These are phyloP conservation scores for Helostoma temminkii DNA, from an alignment of 2,797 vertebrate species.

Conservation along the genomic window DNA sequence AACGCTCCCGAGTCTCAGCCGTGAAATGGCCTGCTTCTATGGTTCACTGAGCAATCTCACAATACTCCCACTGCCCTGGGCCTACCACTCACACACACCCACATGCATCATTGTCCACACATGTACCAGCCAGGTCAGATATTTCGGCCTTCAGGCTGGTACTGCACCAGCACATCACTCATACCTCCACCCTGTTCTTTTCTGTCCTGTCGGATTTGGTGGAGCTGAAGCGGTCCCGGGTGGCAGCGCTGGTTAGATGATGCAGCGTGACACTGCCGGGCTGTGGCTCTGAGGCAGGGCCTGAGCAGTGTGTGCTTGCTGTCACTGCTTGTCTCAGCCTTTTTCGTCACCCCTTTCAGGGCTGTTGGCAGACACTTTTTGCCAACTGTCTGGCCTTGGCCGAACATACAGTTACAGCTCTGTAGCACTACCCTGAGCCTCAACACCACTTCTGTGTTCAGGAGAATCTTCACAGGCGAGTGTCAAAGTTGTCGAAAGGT, in stretches of 20 bases:
- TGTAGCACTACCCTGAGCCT: constrained; percentile 12
- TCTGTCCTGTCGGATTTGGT: constrained; percentile 20
- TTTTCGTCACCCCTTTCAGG: constrained; percentile 66
- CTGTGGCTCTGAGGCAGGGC: constrained; percentile 44
- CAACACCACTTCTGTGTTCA: neutral
- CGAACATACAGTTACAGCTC: constrained; percentile 46
- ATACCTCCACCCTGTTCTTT: constrained; percentile 18
- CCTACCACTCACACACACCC: constrained; percentile 15
- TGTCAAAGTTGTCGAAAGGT: too few species aligned
- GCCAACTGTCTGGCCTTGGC: constrained; percentile 65
- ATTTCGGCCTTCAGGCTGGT: constrained; percentile 43
- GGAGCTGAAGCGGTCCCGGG: constrained; percentile 29
- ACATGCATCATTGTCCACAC: constrained; percentile 26
- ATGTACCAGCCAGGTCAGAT: constrained; percentile 29
- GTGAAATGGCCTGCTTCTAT: constrained; percentile 73
- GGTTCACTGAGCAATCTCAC: constrained; percentile 67
- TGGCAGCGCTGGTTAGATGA: constrained; percentile 56
- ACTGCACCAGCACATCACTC: constrained; percentile 43
- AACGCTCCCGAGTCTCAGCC: constrained; percentile 56
- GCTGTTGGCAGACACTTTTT: constrained; percentile 70
- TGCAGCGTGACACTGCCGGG: constrained; percentile 59
- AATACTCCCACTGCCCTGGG: constrained; percentile 34
- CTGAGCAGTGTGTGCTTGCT: constrained; percentile 64
- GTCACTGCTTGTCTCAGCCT: constrained; percentile 67
- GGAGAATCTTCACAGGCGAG: too few species aligned